Evolutionary conservation across 1,140 invertebrate species (phyloP).

Genomic region (Batillaria attramentaria): DNA sequence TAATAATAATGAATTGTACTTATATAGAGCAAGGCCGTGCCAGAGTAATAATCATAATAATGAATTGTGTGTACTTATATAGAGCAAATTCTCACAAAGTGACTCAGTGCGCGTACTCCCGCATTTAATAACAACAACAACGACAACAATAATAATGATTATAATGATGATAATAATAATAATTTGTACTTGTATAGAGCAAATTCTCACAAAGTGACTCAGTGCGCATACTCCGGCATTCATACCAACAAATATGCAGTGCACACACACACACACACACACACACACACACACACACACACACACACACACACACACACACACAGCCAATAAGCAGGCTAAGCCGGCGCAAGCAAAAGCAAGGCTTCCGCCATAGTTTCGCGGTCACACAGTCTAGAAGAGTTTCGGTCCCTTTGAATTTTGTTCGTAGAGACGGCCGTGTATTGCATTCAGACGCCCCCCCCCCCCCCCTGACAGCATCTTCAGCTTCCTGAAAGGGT

Average conservation of each 20-base stretch:
- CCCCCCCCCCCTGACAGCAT: too few species aligned
- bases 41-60: not conserved
- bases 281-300: slow-evolving; percentile 14
- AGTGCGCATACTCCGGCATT: not conserved
- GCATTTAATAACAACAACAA: not conserved
- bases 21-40: not conserved
- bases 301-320: not conserved
- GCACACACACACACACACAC: not conserved
- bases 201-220: not conserved
- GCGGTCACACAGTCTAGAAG: too few species aligned
- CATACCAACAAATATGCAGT: not conserved
- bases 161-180: not conserved
- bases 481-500: too few species aligned
- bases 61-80: too few species aligned
- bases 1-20: not conserved
- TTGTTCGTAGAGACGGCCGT: too few species aligned
- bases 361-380: too few species aligned
- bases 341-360: too few species aligned
- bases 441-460: too few species aligned
- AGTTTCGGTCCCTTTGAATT: too few species aligned
- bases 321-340: too few species aligned
- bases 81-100: too few species aligned
- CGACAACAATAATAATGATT: not conserved
- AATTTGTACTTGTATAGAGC: too few species aligned
- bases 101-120: not conserved